These are phyloP conservation scores for Campylomormyrus tamandua DNA, from an alignment of 2,113 vertebrate species.

Conservation along the genomic window DNA sequence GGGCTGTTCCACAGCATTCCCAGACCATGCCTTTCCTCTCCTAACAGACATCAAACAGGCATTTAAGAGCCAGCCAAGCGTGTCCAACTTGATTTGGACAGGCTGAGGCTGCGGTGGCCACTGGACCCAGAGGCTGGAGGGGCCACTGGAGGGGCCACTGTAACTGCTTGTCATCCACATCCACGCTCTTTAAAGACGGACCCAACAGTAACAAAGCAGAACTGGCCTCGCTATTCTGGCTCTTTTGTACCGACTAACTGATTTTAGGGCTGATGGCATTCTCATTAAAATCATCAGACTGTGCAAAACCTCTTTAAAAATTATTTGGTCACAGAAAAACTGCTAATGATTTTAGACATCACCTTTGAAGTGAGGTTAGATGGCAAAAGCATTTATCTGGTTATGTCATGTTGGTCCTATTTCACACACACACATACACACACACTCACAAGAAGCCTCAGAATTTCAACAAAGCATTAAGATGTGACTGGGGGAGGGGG, in stretches of 20 bases:
- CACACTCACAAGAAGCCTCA: not conserved
- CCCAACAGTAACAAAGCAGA: not conserved
- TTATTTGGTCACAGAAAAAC: not conserved
- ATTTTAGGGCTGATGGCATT: not conserved
- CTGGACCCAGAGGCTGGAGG: not conserved
- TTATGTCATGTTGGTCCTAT: not conserved
- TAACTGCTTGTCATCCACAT: conserved; percentile 45
- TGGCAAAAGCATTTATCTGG: not conserved
- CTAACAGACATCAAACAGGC: conserved; percentile 26
- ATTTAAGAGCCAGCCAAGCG: conserved; percentile 45
- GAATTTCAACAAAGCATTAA: not conserved
- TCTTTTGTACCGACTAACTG: not conserved
- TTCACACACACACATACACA: not conserved
- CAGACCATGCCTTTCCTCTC: not conserved
- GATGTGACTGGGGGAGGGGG: not conserved
- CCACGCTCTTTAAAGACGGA: not conserved
- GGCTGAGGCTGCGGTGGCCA: conserved; percentile 62
- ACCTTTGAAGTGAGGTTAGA: not conserved
- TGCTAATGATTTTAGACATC: not conserved
- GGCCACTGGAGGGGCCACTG: conserved; percentile 4
- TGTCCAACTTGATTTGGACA: conserved; percentile 56
- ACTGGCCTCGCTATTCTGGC: not conserved
- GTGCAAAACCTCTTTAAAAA: not conserved
- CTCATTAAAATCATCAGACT: not conserved
- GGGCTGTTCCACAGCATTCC: not conserved